Conservation (phyloP, 2,797 vertebrate species). For the Vireo griseus region DNA sequence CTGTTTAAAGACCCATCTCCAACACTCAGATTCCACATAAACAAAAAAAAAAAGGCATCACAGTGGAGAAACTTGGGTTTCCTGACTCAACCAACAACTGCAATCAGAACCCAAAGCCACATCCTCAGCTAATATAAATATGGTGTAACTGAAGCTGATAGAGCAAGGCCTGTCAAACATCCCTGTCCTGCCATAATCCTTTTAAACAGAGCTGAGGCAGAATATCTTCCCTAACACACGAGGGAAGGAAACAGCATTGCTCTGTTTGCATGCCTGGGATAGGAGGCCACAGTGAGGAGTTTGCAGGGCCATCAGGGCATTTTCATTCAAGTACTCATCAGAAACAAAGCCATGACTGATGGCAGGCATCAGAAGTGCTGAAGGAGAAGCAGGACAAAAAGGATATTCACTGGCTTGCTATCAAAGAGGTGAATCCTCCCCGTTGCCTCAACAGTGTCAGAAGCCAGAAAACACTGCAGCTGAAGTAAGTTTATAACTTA, state of each 20-base stretch:
- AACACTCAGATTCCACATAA: neutral
- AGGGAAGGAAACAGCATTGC: neutral
- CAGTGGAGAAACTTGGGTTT: neutral
- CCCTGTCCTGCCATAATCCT: neutral
- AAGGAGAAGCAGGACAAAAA: neutral
- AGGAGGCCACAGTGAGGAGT: neutral
- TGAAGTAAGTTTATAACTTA: neutral
- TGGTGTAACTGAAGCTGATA: neutral
- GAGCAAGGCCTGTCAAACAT: neutral
- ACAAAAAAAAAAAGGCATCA: neutral
- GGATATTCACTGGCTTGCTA: neutral
- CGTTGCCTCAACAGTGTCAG: neutral
- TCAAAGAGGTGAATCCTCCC: neutral
- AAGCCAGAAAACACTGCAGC: neutral
- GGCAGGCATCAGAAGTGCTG: neutral
- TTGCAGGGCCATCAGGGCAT: neutral
- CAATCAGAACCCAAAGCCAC: conserved; percentile 32
- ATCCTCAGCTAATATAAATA: conserved; percentile 14
- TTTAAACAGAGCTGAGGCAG: neutral
- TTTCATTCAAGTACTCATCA: neutral
- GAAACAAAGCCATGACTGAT: neutral
- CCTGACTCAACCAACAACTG: neutral
- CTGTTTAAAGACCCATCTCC: neutral
- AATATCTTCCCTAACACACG: neutral
- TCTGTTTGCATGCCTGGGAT: neutral